Conservation (phyloP, 64 coral and sea anemone genomes). For the Pocillopora damicornis region DNA sequence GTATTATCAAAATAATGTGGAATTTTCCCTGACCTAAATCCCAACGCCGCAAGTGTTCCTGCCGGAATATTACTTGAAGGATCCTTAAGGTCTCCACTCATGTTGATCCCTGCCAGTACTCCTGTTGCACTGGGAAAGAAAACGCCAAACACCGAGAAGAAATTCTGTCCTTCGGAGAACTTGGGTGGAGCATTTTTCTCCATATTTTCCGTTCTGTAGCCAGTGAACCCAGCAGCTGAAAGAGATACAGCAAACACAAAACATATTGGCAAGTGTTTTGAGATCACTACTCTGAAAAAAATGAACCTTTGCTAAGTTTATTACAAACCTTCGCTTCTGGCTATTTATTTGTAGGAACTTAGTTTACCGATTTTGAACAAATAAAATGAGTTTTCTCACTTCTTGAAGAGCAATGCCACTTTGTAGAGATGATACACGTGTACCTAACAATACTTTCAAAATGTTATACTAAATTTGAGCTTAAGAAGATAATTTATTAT, state of each 20-base stretch:
- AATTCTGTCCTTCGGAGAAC: slow-evolving; percentile 74
- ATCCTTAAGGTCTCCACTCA: slow-evolving; percentile 97
- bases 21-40: slow-evolving; percentile 53
- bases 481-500: too few species aligned
- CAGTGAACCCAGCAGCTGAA: slow-evolving; percentile 95
- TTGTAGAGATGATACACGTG: too few species aligned
- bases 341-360: too few species aligned
- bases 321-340: too few species aligned
- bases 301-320: background rate
- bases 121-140: slow-evolving; percentile 99
- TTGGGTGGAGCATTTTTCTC: slow-evolving; percentile 76
- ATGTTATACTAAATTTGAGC: too few species aligned
- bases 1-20: too few species aligned
- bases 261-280: background rate
- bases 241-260: background rate
- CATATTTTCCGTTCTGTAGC: slow-evolving; percentile 93
- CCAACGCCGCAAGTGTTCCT: slow-evolving; percentile 85
- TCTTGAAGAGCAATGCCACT: too few species aligned
- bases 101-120: slow-evolving; percentile 97
- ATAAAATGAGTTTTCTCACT: too few species aligned
- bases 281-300: too few species aligned
- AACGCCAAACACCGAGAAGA: slow-evolving; percentile 93
- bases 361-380: too few species aligned
- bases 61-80: slow-evolving; percentile 90
- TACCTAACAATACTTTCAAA: too few species aligned